Percentiles rank a stretch among this genome's conserved stretches.
phyloP scores from a whole-genome alignment of 2,113 vertebrate species.

The Poeciliopsis prolifica region DNA sequence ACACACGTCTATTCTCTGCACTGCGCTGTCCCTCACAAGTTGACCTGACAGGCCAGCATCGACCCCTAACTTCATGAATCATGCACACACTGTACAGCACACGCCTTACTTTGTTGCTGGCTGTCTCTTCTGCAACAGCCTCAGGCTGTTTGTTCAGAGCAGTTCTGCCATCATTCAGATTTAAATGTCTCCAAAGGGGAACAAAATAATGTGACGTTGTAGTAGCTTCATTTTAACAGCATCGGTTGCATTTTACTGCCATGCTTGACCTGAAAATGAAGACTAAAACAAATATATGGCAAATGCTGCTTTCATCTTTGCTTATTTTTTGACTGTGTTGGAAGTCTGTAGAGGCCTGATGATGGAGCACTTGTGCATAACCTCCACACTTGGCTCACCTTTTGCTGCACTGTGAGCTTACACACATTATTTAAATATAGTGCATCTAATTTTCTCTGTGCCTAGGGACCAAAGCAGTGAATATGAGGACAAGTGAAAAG shows the following conservation, averaged over 20 bases:
- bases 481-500: conserved; percentile 5
- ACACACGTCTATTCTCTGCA: conserved; percentile 54
- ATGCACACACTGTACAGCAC: conserved; percentile 49
- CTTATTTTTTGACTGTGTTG: conserved; percentile 9
- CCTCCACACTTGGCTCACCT: conserved; percentile 33
- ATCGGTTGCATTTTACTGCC: neutral
- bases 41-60: conserved; percentile 62
- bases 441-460: conserved; percentile 11
- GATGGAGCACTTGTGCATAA: conserved; percentile 57
- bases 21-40: conserved; percentile 57
- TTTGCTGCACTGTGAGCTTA: conserved; percentile 53
- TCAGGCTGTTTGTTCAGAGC: neutral
- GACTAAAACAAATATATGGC: neutral
- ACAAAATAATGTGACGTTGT: neutral
- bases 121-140: conserved; percentile 22
- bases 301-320: conserved; percentile 38
- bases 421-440: conserved; percentile 58
- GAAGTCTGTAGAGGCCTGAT: conserved; percentile 46
- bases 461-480: conserved; percentile 12
- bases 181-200: conserved; percentile 4
- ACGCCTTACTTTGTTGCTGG: conserved; percentile 28
- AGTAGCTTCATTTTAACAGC: conserved; percentile 2
- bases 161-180: neutral
- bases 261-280: neutral
- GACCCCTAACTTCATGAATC: conserved; percentile 72